Base-by-base conservation (phyloP, 2,888 invertebrate species). In the Apotomis turbidana region DNA sequence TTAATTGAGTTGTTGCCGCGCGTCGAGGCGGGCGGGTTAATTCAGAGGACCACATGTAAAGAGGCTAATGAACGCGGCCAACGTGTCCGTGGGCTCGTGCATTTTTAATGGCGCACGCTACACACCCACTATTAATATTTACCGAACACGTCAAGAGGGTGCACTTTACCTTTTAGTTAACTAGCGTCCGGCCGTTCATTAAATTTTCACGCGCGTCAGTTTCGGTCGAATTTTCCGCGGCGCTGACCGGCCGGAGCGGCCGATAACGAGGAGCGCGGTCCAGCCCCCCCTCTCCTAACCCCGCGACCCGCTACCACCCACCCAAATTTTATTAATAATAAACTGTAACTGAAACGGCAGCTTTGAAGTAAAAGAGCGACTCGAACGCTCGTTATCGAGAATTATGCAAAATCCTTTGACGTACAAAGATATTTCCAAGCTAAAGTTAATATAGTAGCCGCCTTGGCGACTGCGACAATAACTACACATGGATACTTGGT, bases 131-230 rank as follows among this genome's bases (percentile, higher is more conserved):
- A 92, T 93, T 92, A 93, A 93, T 93, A 93, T 93, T 93, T 91
- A 91, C 91, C 93, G 92, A 92, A 91, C 92, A 92, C 93, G 93
- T 93, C 92, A 93, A 93, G 93, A 93, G 93, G 93, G 93, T 92
- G 93, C 93, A 93, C 92, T 93, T 93, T 93, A 93, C 93, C 93
- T 93, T 93, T 93, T 93, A 93, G 93, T 92, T 92, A 93, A 93
- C 93, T 93, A 93, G 91, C 93, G 93, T 92, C 93, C 93, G 91
- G 92, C 90, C 90, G 93, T 93, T 93, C 93, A 93, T 93, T 93
- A 93, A 93, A 93, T 93, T 93, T 93, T 93, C 93, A 93, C 93
- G 93, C 93, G 93, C 93, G 93, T 93, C 93, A 92, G 93, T 93
- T 93, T 93, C 89, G 91, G 91, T 86, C 90, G 86, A 93, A 93